These are phyloP conservation scores for Carabus problematicus DNA, from an alignment of 2,888 invertebrate species.

Conservation along the genomic window DNA sequence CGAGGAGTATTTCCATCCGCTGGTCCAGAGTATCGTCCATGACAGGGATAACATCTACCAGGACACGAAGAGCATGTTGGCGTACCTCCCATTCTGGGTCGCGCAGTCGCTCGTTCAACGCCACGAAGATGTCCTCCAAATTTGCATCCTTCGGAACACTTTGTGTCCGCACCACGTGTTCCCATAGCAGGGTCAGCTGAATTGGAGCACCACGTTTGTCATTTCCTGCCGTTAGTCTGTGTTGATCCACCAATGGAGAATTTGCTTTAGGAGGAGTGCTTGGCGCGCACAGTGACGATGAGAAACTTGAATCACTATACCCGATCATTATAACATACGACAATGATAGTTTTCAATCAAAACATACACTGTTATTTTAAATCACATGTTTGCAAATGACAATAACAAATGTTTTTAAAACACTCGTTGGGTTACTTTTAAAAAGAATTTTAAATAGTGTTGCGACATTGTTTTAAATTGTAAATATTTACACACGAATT, in stretches of 20 bases:
- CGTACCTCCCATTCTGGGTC: constrained; percentile 87
- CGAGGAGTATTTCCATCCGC: constrained; percentile 68
- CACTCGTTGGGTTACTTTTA: constrained; percentile 31
- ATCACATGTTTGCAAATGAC: background rate
- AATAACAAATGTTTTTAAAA: constrained; percentile 8
- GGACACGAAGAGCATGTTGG: constrained; percentile 80
- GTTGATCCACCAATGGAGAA: constrained; percentile 28
- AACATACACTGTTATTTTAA: background rate
- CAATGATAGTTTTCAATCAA: background rate
- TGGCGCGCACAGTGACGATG: constrained; percentile 16
- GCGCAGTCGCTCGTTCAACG: constrained; percentile 74
- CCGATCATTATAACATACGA: constrained; percentile 26
- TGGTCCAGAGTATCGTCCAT: constrained; percentile 69
- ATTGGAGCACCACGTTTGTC: constrained; percentile 22
- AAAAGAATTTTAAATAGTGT: constrained; percentile 30
- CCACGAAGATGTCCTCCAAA: constrained; percentile 70
- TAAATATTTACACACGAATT: background rate
- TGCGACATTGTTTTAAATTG: constrained; percentile 26
- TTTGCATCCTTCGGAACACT: constrained; percentile 74
- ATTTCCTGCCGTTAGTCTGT: constrained; percentile 6
- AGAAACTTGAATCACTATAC: constrained; percentile 26
- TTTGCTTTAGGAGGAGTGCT: constrained; percentile 26
- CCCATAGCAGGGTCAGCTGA: constrained; percentile 79
- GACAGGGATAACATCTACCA: constrained; percentile 80
- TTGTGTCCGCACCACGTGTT: constrained; percentile 77